Evolutionary conservation across 2,113 vertebrate genomes (phyloP).

Genomic region (Caracal caracal): DNA sequence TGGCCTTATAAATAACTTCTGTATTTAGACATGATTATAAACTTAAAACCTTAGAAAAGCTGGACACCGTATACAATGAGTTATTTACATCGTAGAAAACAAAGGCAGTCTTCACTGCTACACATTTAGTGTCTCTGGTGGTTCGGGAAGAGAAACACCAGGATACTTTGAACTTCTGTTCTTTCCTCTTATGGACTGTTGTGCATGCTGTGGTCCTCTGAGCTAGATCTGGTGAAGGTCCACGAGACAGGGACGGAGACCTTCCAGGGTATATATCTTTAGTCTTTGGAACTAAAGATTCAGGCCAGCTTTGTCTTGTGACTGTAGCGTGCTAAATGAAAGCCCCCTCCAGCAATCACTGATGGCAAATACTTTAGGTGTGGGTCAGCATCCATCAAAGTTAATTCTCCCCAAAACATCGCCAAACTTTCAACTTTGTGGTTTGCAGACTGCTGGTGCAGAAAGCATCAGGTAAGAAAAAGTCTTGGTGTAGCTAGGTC

Average conservation of each 20-base stretch:
- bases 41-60: constrained; percentile 81
- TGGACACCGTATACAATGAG: constrained; percentile 81
- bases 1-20: constrained; percentile 53
- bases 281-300: constrained; percentile 87
- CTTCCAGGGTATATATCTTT: constrained; percentile 92
- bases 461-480: constrained; percentile 96
- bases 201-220: constrained; percentile 91
- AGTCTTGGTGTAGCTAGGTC: constrained; percentile 91
- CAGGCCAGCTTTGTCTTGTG: constrained; percentile 91
- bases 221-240: constrained; percentile 94
- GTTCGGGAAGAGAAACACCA: constrained; percentile 91
- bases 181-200: constrained; percentile 96
- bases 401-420: constrained; percentile 96
- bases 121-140: constrained; percentile 87
- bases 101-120: constrained; percentile 81
- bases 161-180: constrained; percentile 95
- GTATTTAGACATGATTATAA: constrained; percentile 75
- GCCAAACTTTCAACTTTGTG: constrained; percentile 92
- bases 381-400: constrained; percentile 94
- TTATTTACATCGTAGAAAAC: constrained; percentile 77
- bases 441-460: constrained; percentile 85
- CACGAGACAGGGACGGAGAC: constrained; percentile 91
- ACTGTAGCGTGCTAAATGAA: constrained; percentile 89
- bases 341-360: constrained; percentile 92
- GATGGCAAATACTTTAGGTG: constrained; percentile 96